Evolutionary conservation across 2,797 vertebrate genomes (phyloP), one percentile per base, ranked within the genome.

Genomic region (Epinephelus awoara): DNA sequence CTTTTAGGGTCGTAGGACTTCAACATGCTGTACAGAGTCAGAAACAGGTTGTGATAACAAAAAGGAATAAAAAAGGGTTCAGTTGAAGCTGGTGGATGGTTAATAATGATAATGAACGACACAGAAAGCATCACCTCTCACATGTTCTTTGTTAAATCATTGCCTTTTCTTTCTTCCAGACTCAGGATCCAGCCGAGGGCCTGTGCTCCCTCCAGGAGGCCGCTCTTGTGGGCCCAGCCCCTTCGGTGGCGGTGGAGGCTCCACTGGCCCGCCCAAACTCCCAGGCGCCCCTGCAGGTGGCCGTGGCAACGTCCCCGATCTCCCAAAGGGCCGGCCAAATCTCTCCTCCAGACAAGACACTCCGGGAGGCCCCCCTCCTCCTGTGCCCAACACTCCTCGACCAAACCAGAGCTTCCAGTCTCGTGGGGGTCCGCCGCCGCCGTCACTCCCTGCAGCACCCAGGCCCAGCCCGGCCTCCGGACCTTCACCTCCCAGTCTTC

Each of bases 351-450:
- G 96, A 81, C 94, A 94, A 2, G 97, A 96, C 85, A 95, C 94
- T 13, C 94, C 96, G 0, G 94, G 89, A 42, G 90, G 91, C 0
- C 94, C 94, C 0, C 97, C 97, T 19, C 97, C 97, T 2, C 96
- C 97, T 0, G 92, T 98, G 18, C 97, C 97, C 68, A 98, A 90
- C 75, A 97, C 97, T 0, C 97, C 97, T 0, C 94, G 97, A 27
- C 97, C 97, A 12, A 27, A 85, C 57, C 94, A 94, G 50, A 90
- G 92, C 66, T 90, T 80, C 75, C 85, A 90, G 50, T 76, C 88
- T 42, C 95, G 97, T 40, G 95, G 88, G 51, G 95, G 96, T 9
- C 96, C 94, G 0, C 85, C 93, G 0, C 93, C 96, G 0, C 93
- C 92, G 0, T 92, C 91, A 2, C 65, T 96, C 29, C 96, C 95